Percentiles rank a stretch among this genome's conserved stretches.
Conservation (phyloP, 53 echinoderm and acorn worm genomes). For the Holothuria scabra region DNA sequence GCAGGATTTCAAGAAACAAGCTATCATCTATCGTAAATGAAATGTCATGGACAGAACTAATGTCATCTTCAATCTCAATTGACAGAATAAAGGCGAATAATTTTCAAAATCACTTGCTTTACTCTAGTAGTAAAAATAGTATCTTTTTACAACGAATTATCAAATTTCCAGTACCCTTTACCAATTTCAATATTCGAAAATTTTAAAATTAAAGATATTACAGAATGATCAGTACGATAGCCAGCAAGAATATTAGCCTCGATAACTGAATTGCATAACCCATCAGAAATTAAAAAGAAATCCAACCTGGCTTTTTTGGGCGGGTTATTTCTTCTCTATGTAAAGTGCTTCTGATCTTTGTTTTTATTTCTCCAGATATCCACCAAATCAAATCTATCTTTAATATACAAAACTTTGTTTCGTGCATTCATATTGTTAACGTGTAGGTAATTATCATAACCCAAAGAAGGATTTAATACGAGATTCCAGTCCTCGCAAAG, state of each 20-base stretch:
- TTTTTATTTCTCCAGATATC: conserved; percentile 15
- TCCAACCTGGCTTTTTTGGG: background rate
- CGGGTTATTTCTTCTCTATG: background rate
- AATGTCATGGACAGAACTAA: too few species aligned
- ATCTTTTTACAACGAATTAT: background rate
- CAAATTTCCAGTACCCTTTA: conserved; percentile 7
- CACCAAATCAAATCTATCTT: background rate
- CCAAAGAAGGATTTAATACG: too few species aligned
- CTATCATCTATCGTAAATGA: too few species aligned
- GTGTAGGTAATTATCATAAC: too few species aligned
- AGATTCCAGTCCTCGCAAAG: too few species aligned
- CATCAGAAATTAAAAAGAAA: conserved; percentile 6
- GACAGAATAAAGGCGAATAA: too few species aligned
- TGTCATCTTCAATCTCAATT: too few species aligned
- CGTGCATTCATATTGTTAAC: background rate
- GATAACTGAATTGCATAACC: too few species aligned
- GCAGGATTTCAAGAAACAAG: too few species aligned
- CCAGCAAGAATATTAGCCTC: background rate
- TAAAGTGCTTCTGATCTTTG: too few species aligned
- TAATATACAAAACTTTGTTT: background rate
- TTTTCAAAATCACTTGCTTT: too few species aligned
- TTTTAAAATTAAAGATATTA: background rate
- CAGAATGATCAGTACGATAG: background rate
- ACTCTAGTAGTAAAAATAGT: too few species aligned
- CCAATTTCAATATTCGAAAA: background rate